Conservation (phyloP, 2,797 vertebrate genomes). For the Myotis daubentonii region DNA sequence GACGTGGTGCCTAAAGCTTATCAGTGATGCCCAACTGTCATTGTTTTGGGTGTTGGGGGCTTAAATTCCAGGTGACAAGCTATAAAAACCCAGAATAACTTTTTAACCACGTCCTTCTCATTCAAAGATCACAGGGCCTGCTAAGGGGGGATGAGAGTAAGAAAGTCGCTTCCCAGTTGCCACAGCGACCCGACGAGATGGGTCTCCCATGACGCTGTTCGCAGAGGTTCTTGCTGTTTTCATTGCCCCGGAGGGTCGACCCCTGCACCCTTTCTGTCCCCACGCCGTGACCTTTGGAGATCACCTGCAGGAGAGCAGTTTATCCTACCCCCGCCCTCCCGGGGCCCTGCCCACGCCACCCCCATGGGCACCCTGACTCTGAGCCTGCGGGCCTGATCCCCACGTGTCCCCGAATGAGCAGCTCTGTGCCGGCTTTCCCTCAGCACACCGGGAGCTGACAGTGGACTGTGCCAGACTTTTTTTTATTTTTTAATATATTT, state of each 20-base stretch:
- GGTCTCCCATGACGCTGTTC: not conserved
- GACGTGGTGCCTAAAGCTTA: not conserved
- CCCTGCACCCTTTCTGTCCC: not conserved
- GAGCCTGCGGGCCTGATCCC: not conserved
- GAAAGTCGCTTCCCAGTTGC: not conserved
- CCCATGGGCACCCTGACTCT: not conserved
- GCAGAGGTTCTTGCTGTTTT: not conserved
- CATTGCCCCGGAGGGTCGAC: not conserved
- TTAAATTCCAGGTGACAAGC: not conserved
- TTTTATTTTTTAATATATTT: too few species aligned
- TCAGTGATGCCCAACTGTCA: not conserved
- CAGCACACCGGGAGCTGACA: not conserved
- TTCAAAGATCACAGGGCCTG: not conserved
- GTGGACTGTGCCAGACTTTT: not conserved
- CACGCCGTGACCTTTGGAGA: not conserved
- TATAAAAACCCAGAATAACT: not conserved
- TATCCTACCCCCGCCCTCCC: not conserved
- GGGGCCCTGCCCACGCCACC: not conserved
- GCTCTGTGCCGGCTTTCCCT: not conserved
- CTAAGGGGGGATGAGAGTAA: not conserved
- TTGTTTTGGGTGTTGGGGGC: not conserved
- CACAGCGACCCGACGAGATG: not conserved
- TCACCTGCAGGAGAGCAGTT: not conserved
- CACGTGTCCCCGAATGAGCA: not conserved
- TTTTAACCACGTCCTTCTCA: not conserved